Percentiles rank a stretch among this genome's conserved stretches.
phyloP scores from a whole-genome alignment of 2,797 vertebrate genomes.

The Centroberyx gerrardi region DNA sequence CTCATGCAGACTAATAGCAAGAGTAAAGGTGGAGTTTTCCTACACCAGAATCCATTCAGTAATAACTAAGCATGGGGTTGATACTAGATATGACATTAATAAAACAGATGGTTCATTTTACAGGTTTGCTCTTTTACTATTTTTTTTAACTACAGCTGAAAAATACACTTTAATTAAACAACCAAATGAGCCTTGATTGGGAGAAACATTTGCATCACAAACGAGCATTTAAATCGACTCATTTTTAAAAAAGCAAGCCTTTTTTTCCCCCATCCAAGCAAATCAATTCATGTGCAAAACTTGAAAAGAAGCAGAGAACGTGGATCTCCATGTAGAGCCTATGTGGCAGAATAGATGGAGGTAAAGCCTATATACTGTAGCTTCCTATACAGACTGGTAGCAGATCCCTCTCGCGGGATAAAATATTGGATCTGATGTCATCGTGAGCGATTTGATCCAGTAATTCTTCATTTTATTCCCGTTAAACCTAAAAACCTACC shows the following conservation, averaged over 20 bases:
- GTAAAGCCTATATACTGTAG: not conserved
- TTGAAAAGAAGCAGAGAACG: conserved; percentile 9
- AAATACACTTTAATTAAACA: no score
- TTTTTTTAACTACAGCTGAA: no score
- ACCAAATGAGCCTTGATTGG: no score
- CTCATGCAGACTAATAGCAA: not conserved
- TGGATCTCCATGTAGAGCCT: conserved; percentile 42
- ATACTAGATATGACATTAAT: no score
- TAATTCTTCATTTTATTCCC: conserved; percentile 34
- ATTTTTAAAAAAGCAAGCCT: not conserved
- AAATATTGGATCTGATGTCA: conserved; percentile 18
- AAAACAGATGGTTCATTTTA: not conserved
- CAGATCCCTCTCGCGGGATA: conserved; percentile 16
- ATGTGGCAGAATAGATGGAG: conserved; percentile 41
- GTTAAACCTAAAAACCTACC: conserved; percentile 26
- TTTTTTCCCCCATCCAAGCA: not conserved
- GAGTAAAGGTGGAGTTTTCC: not conserved
- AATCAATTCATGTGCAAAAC: conserved; percentile 28
- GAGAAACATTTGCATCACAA: not conserved
- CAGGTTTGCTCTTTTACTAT: not conserved
- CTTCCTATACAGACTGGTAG: conserved; percentile 29
- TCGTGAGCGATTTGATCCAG: conserved; percentile 17
- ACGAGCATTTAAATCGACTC: not conserved
- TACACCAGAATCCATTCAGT: not conserved
- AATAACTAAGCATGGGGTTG: not conserved